A percentile compares a stretch with the other conserved stretches of the same genome.
These are phyloP conservation scores for Zaprionus ghesquierei DNA, from an alignment of 1,140 invertebrate species.

Conservation along the genomic window DNA sequence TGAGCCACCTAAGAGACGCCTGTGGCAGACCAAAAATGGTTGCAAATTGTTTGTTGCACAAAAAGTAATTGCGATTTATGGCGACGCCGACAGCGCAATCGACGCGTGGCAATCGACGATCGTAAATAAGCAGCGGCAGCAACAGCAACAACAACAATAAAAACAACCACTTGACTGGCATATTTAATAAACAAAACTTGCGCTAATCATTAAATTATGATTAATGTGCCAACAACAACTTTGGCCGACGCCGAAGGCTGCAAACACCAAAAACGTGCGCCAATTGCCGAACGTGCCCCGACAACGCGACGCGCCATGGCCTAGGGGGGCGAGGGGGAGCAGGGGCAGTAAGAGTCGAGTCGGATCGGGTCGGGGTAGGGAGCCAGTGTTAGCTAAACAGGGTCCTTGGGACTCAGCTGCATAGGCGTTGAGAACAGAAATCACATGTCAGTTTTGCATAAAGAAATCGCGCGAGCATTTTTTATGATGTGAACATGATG, in stretches of 20 bases:
- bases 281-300: conserved; percentile 34
- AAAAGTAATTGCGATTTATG: conserved; percentile 49
- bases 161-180: conserved; percentile 18
- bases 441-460: not conserved
- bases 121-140: conserved; percentile 62
- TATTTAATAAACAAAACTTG: conserved; percentile 76
- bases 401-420: not conserved
- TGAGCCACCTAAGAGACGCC: not conserved
- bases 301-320: not conserved
- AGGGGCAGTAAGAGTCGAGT: too few species aligned
- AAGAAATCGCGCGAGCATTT: not conserved
- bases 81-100: conserved; percentile 29
- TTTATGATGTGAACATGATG: too few species aligned
- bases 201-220: conserved; percentile 75
- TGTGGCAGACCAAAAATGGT: not conserved
- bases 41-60: conserved; percentile 1
- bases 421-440: not conserved
- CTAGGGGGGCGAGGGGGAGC: not conserved
- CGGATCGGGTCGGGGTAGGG: too few species aligned
- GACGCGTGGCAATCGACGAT: conserved; percentile 59
- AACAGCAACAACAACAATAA: conserved; percentile 10
- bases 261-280: conserved; percentile 48
- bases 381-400: not conserved
- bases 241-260: conserved; percentile 32
- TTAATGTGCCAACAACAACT: conserved; percentile 72